Percentiles rank a stretch among this genome's conserved stretches.
Evolutionary conservation across 1,140 invertebrate genomes (phyloP).

Genomic region (Anagrus nilaparvatae): DNA sequence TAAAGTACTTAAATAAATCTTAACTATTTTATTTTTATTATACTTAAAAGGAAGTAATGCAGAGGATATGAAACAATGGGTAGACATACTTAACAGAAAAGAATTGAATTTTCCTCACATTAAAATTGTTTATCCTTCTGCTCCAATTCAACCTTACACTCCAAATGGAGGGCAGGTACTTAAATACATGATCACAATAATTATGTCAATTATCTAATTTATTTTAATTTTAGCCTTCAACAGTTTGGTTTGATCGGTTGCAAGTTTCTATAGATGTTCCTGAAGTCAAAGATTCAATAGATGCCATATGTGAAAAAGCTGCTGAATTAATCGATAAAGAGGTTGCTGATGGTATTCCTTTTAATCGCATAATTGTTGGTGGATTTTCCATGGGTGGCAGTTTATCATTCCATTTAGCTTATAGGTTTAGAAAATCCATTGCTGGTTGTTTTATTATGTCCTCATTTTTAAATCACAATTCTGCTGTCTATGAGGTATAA

Average conservation of each 20-base stretch:
- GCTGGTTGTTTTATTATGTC: conserved; percentile 62
- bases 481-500: conserved; percentile 52
- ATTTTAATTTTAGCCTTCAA: conserved; percentile 34
- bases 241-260: conserved; percentile 63
- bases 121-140: conserved; percentile 60
- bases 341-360: conserved; percentile 50
- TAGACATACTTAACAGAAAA: conserved; percentile 47
- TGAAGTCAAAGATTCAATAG: conserved; percentile 50
- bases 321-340: conserved; percentile 53
- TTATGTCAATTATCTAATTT: neutral
- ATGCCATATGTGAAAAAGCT: conserved; percentile 45
- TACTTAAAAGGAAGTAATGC: conserved; percentile 51
- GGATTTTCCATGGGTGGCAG: conserved; percentile 72
- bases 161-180: conserved; percentile 49
- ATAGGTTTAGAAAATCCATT: conserved; percentile 47
- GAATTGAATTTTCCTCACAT: conserved; percentile 57
- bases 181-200: conserved; percentile 5
- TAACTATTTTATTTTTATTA: conserved; percentile 9
- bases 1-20: too few species aligned
- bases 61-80: conserved; percentile 50
- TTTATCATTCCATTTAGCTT: conserved; percentile 55
- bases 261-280: conserved; percentile 47
- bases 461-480: conserved; percentile 59
- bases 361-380: conserved; percentile 55
- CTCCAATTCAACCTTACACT: conserved; percentile 56